Evolutionary conservation across 1,140 invertebrate genomes (phyloP).

Genomic region (Ruditapes philippinarum): DNA sequence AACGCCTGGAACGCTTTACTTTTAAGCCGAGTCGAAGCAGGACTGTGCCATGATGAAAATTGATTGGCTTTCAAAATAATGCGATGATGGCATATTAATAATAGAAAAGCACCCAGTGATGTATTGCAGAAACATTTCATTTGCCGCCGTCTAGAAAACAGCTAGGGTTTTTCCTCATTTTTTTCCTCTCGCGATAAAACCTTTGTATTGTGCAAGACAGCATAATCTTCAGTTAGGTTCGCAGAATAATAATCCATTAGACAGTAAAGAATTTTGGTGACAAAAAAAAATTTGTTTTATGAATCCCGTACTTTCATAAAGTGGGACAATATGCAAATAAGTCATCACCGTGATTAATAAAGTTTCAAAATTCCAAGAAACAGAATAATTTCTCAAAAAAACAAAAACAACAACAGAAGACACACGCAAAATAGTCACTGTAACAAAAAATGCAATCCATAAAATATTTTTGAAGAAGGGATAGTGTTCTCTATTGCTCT

Average conservation of each 20-base stretch:
- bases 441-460: no score
- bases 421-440: no score
- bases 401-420: no score
- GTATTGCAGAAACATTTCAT: constrained; percentile 26
- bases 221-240: not conserved
- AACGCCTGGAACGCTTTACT: not conserved
- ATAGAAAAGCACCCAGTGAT: constrained; percentile 38
- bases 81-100: constrained; percentile 49
- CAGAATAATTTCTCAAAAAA: no score
- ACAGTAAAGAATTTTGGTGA: not conserved
- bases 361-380: no score
- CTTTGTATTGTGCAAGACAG: constrained; percentile 14
- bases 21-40: not conserved
- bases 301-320: no score
- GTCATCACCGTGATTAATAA: no score
- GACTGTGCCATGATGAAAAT: constrained; percentile 1
- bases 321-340: no score
- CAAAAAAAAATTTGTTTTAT: no score
- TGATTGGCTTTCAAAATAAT: constrained; percentile 47
- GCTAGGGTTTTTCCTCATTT: no score
- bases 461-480: no score
- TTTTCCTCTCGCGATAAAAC: constrained; percentile 8
- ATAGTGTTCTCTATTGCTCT: no score
- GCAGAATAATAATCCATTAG: not conserved
- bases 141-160: not conserved